Evolutionary conservation across 2,797 vertebrate species (phyloP).

Genomic region (Sphaeramia orbicularis): DNA sequence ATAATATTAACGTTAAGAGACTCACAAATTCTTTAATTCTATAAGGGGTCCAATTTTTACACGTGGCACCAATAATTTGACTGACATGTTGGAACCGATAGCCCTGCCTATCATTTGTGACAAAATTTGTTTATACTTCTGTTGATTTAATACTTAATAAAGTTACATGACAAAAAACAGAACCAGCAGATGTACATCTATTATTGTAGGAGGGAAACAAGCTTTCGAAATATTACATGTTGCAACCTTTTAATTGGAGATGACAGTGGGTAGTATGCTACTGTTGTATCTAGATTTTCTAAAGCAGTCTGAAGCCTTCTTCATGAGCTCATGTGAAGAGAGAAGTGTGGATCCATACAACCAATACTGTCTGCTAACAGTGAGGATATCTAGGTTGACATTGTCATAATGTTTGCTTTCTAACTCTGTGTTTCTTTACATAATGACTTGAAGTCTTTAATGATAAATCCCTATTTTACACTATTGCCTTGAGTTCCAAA

Average conservation of each 20-base stretch:
- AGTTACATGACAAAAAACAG: slow-evolving; percentile 5
- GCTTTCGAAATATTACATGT: slow-evolving; percentile 7
- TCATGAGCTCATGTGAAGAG: slow-evolving; percentile 12
- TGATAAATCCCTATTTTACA: not conserved
- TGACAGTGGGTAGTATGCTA: not conserved
- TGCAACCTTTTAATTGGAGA: slow-evolving; percentile 17
- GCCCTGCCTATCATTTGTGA: not conserved
- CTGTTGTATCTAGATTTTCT: slow-evolving; percentile 1
- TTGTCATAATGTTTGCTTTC: not conserved
- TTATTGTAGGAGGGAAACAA: slow-evolving; percentile 9
- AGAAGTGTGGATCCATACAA: not conserved
- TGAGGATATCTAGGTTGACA: not conserved
- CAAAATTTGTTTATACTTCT: not conserved
- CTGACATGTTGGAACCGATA: not conserved
- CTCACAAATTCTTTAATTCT: not conserved
- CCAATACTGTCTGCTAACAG: not conserved
- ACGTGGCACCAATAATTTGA: slow-evolving; percentile 4
- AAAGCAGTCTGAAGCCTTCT: slow-evolving; percentile 4
- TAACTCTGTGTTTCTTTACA: not conserved
- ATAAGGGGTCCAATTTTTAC: not conserved
- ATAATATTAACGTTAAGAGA: not conserved
- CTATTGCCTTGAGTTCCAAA: no score
- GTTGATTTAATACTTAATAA: slow-evolving; percentile 3
- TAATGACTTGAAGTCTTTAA: not conserved
- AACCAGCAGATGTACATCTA: slow-evolving; percentile 9